Evolutionary conservation across 2,888 invertebrate genomes (phyloP), one percentile per base, ranked within the genome.

Genomic region (Sceliomorpha sp.): DNA sequence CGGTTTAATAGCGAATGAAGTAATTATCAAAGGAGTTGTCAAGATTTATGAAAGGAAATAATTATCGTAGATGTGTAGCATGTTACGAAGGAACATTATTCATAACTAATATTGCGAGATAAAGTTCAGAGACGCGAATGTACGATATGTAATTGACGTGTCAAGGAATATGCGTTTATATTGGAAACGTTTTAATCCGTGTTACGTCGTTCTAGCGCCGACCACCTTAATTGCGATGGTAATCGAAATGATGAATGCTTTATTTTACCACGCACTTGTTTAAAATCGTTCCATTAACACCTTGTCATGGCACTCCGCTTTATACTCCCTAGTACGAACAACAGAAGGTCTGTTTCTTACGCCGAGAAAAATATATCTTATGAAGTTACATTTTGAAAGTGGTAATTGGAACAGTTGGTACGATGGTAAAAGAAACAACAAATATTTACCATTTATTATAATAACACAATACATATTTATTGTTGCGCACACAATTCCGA

Each of bases 201-300:
- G 56, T 64, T 51, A 58, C 56, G 51, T 58, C 51, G 17, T 58
- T 47, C 32, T 10, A 44, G 39, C 13, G 12, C 29, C 42, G 15
- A 48, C 26, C 24, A 24, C n/a, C 37, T 14, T 58, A 39, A 66
- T 66, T 66, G 51, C 58, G 6, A n/a, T 15, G 31, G 24, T 45
- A 60, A 51, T 60, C 60, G 45, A 51, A 50, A 51, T 14, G n/a
- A n/a, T n/a, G 39, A 51, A 60, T 45, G 51, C 37, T 51, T 51
- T n/a, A 50, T 13, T 50, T n/a, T n/a, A 12, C 5, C 24, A 45
- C 13, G 26, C 36, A 37, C 13, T 37, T 37, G 36, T 7, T 31
- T 27, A 45, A 31, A 44, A 51, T 44, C 29, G 24, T 37, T 32
- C 37, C 50, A 45, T 60, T 36, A 50, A 44, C 44, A 44, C 44